Conservation (phyloP, 2,797 vertebrate species). For the Adrianichthys oophorus region DNA sequence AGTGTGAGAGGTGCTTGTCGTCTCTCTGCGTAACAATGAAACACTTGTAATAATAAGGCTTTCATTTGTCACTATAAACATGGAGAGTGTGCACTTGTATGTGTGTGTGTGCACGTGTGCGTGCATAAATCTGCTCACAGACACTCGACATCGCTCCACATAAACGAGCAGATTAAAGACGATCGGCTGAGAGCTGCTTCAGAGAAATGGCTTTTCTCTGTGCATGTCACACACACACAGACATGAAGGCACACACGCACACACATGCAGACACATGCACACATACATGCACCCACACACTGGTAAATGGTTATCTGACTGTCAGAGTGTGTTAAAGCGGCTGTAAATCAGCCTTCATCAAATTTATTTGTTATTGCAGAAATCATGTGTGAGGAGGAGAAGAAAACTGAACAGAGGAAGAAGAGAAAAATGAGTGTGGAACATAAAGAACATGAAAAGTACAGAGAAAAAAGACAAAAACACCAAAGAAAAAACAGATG, state of each 20-base stretch:
- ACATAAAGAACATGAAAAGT: too few relatives aligned
- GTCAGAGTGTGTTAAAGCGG: conserved; percentile 7
- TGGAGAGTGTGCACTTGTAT: conserved; percentile 1
- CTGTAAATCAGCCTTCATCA: conserved; percentile 13
- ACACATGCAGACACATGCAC: background rate
- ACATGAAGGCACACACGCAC: background rate
- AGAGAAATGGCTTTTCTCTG: conserved; percentile 31
- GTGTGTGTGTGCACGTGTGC: conserved; percentile 10
- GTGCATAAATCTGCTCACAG: conserved; percentile 4
- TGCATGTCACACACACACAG: background rate
- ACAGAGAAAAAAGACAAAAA: background rate
- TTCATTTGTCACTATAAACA: conserved; percentile 71
- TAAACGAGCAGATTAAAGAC: conserved; percentile 49
- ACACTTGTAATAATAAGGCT: conserved; percentile 58
- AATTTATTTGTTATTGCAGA: conserved; percentile 11
- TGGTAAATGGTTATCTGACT: background rate
- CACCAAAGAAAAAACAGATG: too few relatives aligned
- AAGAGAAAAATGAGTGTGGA: background rate
- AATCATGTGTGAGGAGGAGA: background rate
- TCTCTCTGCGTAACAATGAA: conserved; percentile 36
- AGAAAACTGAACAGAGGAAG: background rate
- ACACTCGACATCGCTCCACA: conserved; percentile 38
- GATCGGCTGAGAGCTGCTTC: conserved; percentile 28
- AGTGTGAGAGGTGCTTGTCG: conserved; percentile 25
- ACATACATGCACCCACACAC: background rate